These are phyloP conservation scores for Helicoverpa armigera DNA, from an alignment of 1,140 invertebrate species.

Conservation along the genomic window DNA sequence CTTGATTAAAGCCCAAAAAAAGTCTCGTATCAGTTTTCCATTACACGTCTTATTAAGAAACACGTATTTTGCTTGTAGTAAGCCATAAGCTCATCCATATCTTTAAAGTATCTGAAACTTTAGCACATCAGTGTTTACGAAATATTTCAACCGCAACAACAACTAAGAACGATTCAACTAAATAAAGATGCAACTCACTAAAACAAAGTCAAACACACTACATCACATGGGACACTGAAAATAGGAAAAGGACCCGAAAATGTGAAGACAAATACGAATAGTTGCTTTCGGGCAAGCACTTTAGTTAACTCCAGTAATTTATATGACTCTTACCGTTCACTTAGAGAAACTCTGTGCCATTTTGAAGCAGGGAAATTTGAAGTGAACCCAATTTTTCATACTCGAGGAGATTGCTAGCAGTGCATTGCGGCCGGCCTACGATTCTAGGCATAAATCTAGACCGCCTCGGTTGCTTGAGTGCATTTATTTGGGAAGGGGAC, in stretches of 20 bases:
- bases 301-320: constrained; percentile 1
- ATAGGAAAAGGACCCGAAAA: background rate
- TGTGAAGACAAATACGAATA: constrained; percentile 9
- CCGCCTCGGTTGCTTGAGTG: constrained; percentile 3
- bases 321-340: constrained; percentile 14
- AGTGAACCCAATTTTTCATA: constrained; percentile 43
- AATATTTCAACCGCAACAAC: no score
- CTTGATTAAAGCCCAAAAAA: no score
- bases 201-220: background rate
- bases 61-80: no score
- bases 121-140: no score
- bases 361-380: background rate
- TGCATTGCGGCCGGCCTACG: constrained; percentile 48
- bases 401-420: constrained; percentile 34
- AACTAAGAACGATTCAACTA: no score
- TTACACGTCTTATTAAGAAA: no score
- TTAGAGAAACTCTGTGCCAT: background rate
- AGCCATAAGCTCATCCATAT: no score
- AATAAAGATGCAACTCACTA: no score
- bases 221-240: background rate
- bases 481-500: constrained; percentile 16
- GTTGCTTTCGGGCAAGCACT: background rate
- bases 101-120: no score
- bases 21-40: no score
- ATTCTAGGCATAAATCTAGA: constrained; percentile 49